Percentiles rank a stretch among this genome's conserved stretches.
These are phyloP conservation scores for Coracopsis vasa DNA, from an alignment of 2,113 vertebrate genomes.

Conservation along the genomic window DNA sequence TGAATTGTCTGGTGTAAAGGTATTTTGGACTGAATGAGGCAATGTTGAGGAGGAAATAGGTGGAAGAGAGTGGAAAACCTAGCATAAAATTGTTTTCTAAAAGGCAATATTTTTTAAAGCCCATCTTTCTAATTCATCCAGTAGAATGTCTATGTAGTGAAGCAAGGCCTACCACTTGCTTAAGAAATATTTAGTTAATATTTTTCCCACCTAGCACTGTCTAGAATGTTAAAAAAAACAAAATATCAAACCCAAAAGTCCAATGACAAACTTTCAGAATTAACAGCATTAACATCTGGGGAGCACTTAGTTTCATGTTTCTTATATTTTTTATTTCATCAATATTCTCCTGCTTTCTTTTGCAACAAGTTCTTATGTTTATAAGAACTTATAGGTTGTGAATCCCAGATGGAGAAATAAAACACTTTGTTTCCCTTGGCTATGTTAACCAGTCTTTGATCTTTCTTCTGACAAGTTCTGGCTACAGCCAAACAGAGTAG, in stretches of 20 bases:
- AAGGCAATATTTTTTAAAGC: not conserved
- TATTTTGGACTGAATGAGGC: not conserved
- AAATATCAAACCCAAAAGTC: not conserved
- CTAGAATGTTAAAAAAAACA: not conserved
- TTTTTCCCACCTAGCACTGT: not conserved
- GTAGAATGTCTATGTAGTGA: not conserved
- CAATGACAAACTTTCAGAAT: not conserved
- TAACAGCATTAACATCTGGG: not conserved
- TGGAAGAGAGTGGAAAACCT: not conserved
- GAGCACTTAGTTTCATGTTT: not conserved
- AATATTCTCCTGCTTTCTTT: not conserved
- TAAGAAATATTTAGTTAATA: not conserved
- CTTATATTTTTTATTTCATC: not conserved
- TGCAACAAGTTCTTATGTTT: not conserved
- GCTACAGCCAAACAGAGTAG: not conserved
- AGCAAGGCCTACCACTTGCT: not conserved
- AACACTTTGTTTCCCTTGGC: not conserved
- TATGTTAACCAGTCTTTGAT: not conserved
- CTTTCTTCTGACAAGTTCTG: not conserved
- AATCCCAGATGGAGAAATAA: not conserved
- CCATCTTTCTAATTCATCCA: not conserved
- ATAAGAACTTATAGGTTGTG: not conserved
- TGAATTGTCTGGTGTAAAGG: not conserved
- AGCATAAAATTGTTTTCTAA: not conserved
- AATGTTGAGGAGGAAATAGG: not conserved